These are phyloP conservation scores for Fratercula arctica DNA, from an alignment of 2,797 vertebrate species.

Conservation along the genomic window DNA sequence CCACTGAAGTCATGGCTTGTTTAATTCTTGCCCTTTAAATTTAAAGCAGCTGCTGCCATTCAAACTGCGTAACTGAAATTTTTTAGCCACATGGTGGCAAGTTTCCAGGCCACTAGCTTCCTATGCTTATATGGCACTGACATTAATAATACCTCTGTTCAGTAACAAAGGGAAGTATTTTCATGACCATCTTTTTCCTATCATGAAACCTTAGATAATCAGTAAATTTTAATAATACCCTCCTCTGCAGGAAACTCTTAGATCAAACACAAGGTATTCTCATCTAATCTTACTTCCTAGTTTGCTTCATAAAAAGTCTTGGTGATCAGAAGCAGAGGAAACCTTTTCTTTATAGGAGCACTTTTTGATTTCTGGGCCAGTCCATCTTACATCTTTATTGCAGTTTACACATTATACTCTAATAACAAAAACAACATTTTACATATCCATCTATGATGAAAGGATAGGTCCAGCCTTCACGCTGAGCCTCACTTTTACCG, in stretches of 20 bases:
- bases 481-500: neutral
- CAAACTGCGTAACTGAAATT: constrained; percentile 31
- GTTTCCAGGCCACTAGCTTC: constrained; percentile 44
- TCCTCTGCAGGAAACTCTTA: neutral
- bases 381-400: neutral
- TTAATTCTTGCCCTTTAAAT: constrained; percentile 61
- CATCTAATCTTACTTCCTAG: neutral
- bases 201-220: constrained; percentile 30
- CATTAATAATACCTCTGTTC: constrained; percentile 34
- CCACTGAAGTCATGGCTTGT: neutral
- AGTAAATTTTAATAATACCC: neutral
- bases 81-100: constrained; percentile 42
- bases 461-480: neutral
- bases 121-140: constrained; percentile 24
- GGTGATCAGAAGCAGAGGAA: neutral
- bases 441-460: neutral
- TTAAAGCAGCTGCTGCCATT: constrained; percentile 61
- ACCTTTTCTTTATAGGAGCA: neutral
- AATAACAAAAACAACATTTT: neutral
- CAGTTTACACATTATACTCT: neutral
- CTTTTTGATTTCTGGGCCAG: neutral
- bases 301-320: neutral
- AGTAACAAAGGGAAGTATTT: constrained; percentile 30
- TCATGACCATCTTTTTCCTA: neutral
- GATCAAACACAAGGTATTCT: neutral